Evolutionary conservation across 2,113 vertebrate species (phyloP).

Genomic region (Ageneiosus marmoratus): DNA sequence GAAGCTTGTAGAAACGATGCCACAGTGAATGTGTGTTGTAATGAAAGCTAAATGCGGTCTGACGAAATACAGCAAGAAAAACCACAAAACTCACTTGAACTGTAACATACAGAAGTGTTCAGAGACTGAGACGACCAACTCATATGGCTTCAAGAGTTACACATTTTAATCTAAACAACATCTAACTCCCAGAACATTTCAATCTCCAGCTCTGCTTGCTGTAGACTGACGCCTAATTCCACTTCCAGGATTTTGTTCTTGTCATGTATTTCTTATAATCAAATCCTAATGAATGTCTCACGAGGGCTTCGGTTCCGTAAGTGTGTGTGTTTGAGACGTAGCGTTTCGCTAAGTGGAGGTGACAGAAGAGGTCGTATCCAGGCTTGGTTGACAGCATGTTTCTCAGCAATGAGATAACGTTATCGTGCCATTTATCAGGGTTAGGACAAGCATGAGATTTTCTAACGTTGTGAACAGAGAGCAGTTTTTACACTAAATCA

Average conservation of each 20-base stretch:
- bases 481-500: neutral
- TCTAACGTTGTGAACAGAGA: neutral
- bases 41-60: too few relatives aligned
- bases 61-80: too few relatives aligned
- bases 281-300: neutral
- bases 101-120: neutral
- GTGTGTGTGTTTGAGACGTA: neutral
- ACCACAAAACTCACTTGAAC: neutral
- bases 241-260: neutral
- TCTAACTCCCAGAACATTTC: neutral
- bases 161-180: neutral
- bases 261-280: neutral
- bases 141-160: neutral
- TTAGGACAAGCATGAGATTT: neutral
- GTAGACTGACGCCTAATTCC: neutral
- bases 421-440: neutral
- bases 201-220: neutral
- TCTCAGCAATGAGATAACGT: neutral
- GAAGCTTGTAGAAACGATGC: too few relatives aligned
- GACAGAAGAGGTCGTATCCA: slow-evolving; percentile 4
- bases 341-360: neutral
- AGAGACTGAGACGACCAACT: neutral
- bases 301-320: neutral
- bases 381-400: neutral
- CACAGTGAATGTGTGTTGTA: too few relatives aligned